A percentile compares a stretch with the other conserved stretches of the same genome.
phyloP scores from a whole-genome alignment of 2,797 vertebrate species.

The Poeciliopsis infans region DNA sequence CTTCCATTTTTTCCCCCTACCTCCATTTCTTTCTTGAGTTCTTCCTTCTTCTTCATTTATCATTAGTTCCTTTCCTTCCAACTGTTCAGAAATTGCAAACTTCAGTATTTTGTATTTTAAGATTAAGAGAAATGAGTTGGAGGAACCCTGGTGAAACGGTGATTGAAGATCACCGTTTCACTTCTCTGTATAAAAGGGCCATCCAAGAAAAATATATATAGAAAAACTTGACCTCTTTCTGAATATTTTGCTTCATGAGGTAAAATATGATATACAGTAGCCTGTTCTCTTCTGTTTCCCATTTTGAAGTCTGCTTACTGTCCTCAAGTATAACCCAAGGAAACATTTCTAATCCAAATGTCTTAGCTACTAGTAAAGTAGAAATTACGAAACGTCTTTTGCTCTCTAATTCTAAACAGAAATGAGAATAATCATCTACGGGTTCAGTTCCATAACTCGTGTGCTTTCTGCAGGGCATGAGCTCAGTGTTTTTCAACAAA shows the following conservation, averaged over 20 bases:
- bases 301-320: neutral
- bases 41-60: neutral
- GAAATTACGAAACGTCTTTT: neutral
- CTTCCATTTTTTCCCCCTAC: neutral
- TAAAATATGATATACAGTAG: neutral
- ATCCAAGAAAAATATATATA: neutral
- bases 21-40: neutral
- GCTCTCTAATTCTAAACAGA: neutral
- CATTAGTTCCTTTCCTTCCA: neutral
- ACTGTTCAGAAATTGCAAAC: neutral
- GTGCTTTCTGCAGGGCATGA: conserved; percentile 87
- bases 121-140: neutral
- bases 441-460: neutral
- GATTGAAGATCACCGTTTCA: neutral
- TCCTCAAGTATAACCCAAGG: neutral
- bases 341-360: neutral
- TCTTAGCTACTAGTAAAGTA: neutral
- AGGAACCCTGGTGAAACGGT: neutral
- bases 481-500: conserved; percentile 97
- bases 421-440: neutral
- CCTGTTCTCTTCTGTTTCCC: neutral
- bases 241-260: neutral
- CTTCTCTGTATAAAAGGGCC: neutral
- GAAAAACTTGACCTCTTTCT: neutral
- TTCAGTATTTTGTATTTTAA: neutral